phyloP scores from a whole-genome alignment of 92 coral and sea anemone species.

The Diadumene lineata region DNA sequence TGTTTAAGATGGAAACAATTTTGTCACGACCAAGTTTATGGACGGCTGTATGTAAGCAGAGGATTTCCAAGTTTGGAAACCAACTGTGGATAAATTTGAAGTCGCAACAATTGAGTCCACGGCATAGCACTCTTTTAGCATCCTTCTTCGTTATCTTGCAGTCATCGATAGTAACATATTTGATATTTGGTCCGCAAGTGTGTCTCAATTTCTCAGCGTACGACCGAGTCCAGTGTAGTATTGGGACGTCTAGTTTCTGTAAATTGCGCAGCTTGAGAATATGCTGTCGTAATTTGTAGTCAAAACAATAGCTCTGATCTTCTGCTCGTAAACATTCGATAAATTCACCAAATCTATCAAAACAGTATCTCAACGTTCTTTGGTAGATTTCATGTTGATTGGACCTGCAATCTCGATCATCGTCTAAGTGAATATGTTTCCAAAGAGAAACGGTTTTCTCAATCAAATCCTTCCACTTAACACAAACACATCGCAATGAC shows the following conservation, averaged over 20 bases:
- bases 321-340: conserved; percentile 73
- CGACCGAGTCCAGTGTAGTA: conserved; percentile 59
- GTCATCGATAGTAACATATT: conserved; percentile 65
- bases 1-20: conserved; percentile 58
- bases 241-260: conserved; percentile 65
- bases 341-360: conserved; percentile 51
- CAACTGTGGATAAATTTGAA: conserved; percentile 49
- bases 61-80: conserved; percentile 67
- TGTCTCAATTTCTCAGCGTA: conserved; percentile 47
- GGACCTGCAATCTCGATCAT: conserved; percentile 52
- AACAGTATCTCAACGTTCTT: conserved; percentile 44
- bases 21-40: conserved; percentile 54
- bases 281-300: conserved; percentile 46
- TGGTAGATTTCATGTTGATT: conserved; percentile 39
- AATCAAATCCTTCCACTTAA: conserved; percentile 66
- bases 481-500: conserved; percentile 48
- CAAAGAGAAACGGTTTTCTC: conserved; percentile 60
- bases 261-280: conserved; percentile 47
- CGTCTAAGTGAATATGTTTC: conserved; percentile 83
- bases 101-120: conserved; percentile 69
- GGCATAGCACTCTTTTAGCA: neutral
- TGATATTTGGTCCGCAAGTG: conserved; percentile 49
- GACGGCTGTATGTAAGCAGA: conserved; percentile 54
- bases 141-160: conserved; percentile 27
- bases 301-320: conserved; percentile 51